Evolutionary conservation across 2,797 vertebrate species (phyloP).

Genomic region (Adrianichthys oophorus): DNA sequence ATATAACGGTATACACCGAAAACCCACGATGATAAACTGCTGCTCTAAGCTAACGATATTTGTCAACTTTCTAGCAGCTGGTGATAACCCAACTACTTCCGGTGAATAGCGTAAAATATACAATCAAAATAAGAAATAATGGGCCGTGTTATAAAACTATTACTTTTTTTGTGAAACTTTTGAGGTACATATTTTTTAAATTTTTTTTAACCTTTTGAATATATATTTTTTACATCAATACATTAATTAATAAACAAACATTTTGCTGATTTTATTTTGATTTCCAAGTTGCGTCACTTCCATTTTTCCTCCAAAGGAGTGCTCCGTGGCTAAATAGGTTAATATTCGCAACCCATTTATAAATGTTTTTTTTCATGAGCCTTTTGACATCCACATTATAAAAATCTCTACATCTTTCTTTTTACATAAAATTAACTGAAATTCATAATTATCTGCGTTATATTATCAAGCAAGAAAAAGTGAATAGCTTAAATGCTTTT

Average conservation of each 20-base stretch:
- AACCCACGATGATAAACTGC: conserved; percentile 25
- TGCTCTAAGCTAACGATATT: not conserved
- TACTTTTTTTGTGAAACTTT: not conserved
- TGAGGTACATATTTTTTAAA: not conserved
- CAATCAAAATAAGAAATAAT: not conserved
- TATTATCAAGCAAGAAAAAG: too few species aligned
- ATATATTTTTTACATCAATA: too few species aligned
- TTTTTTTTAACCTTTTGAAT: not conserved
- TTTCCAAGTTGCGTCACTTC: rapidly evolving
- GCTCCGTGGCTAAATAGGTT: not conserved
- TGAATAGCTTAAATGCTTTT: too few species aligned
- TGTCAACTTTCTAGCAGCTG: not conserved
- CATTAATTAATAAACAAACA: too few species aligned
- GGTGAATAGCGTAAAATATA: not conserved
- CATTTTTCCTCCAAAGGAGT: not conserved
- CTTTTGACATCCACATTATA: too few species aligned
- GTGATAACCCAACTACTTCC: not conserved
- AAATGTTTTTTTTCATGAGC: too few species aligned
- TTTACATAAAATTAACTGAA: too few species aligned
- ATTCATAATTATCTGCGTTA: too few species aligned
- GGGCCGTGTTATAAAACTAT: not conserved
- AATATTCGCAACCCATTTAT: too few species aligned
- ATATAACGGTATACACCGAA: conserved; percentile 34
- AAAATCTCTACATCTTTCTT: too few species aligned
- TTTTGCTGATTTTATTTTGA: conserved; percentile 34